A percentile compares a stretch with the other conserved stretches of the same genome.
Conservation (phyloP, 2,113 vertebrate species). For the Paralichthys olivaceus region DNA sequence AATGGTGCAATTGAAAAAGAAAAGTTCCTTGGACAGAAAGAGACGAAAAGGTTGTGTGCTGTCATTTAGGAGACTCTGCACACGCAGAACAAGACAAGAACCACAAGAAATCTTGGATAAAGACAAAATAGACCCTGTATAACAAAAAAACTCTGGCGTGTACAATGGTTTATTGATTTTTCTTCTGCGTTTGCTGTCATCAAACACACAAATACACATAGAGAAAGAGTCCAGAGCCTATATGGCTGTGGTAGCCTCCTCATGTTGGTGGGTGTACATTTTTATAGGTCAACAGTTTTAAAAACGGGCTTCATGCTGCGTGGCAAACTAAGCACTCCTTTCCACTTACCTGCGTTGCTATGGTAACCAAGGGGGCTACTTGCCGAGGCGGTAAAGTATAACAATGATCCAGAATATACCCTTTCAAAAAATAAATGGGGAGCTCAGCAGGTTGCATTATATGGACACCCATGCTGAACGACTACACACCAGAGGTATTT, state of each 20-base stretch:
- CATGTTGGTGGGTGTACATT: constrained; percentile 64
- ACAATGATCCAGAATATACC: constrained; percentile 60
- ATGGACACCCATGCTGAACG: constrained; percentile 14
- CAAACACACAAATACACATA: background rate
- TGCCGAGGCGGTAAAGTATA: constrained; percentile 59
- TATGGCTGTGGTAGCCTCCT: constrained; percentile 47
- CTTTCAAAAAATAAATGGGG: constrained; percentile 45
- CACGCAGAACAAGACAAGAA: background rate
- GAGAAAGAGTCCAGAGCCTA: constrained; percentile 17
- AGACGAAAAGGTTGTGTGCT: no score
- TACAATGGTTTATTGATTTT: background rate
- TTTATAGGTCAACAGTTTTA: constrained; percentile 79
- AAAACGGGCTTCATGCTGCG: constrained; percentile 66
- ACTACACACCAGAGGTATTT: constrained; percentile 44
- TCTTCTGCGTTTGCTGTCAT: background rate
- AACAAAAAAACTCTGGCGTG: background rate
- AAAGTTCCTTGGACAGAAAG: no score
- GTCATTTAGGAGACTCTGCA: background rate
- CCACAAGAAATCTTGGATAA: background rate
- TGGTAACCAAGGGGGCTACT: constrained; percentile 72
- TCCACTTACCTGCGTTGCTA: constrained; percentile 79
- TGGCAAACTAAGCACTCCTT: constrained; percentile 65
- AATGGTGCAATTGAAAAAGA: background rate
- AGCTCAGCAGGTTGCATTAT: constrained; percentile 24
- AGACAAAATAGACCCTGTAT: constrained; percentile 11